Evolutionary conservation across 2,113 vertebrate genomes (phyloP).

Genomic region (Sciurus niger): DNA sequence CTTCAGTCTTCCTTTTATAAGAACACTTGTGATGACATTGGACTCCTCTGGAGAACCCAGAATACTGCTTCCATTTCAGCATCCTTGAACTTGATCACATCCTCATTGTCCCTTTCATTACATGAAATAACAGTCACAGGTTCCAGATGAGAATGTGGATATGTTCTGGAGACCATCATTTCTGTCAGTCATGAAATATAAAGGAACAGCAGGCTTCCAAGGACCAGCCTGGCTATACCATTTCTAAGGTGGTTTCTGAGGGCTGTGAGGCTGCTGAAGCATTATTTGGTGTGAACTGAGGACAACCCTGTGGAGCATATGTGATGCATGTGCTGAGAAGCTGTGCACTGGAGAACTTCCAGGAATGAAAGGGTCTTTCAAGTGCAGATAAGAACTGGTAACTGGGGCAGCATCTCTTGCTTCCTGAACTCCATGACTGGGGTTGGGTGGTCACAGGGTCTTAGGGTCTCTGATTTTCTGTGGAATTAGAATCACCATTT

Average conservation of each 20-base stretch:
- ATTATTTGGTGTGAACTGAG: neutral
- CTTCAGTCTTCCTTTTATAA: neutral
- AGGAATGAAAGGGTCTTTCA: neutral
- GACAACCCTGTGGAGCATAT: too few relatives aligned
- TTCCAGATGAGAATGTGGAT: neutral
- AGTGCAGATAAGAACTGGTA: neutral
- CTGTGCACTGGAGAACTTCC: neutral
- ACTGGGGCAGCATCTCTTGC: neutral
- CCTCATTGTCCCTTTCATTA: neutral
- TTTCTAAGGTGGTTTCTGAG: neutral
- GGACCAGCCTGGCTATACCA: neutral
- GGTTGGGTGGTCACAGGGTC: neutral
- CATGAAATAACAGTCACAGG: neutral
- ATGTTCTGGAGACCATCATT: neutral
- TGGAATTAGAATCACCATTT: conserved; percentile 15
- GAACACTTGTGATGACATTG: neutral
- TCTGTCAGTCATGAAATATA: neutral
- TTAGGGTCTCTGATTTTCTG: neutral
- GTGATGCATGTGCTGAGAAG: neutral
- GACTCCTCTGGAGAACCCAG: neutral
- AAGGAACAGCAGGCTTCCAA: neutral
- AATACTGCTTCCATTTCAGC: neutral
- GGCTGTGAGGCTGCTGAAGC: neutral
- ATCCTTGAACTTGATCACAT: neutral
- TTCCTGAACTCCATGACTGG: neutral